Percentiles rank a stretch among this genome's conserved stretches.
These are phyloP conservation scores for Deilephila porcellus DNA, from an alignment of 2,888 invertebrate genomes.

Conservation along the genomic window DNA sequence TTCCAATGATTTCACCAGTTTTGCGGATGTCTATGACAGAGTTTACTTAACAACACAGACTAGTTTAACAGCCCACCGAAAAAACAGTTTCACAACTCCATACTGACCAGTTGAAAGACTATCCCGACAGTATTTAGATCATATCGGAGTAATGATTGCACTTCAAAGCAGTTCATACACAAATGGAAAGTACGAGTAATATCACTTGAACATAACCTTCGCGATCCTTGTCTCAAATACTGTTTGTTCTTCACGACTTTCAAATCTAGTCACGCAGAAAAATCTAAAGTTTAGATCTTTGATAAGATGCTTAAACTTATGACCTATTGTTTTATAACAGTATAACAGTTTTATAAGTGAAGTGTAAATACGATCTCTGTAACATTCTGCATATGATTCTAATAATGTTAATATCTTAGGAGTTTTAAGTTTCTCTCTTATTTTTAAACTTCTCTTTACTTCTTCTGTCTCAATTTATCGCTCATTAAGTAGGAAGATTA, in stretches of 20 bases:
- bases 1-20: too few relatives aligned
- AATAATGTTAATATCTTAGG: too few relatives aligned
- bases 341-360: too few relatives aligned
- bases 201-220: background rate
- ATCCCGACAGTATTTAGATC: background rate
- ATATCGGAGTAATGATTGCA: background rate
- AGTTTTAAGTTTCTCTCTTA: too few relatives aligned
- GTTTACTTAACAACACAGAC: too few relatives aligned
- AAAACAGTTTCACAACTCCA: background rate
- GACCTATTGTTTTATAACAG: background rate
- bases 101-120: background rate
- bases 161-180: background rate
- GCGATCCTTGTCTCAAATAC: slow-evolving; percentile 2
- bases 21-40: too few relatives aligned
- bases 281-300: slow-evolving; percentile 13
- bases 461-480: too few relatives aligned
- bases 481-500: too few relatives aligned
- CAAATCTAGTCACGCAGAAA: slow-evolving; percentile 16
- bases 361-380: too few relatives aligned
- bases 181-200: background rate
- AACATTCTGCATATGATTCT: too few relatives aligned
- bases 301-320: background rate
- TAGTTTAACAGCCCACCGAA: too few relatives aligned
- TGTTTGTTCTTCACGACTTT: background rate
- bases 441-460: too few relatives aligned